Percentiles rank a stretch among this genome's conserved stretches.
phyloP scores from a whole-genome alignment of 1,140 invertebrate genomes.

The Agrilus planipennis region DNA sequence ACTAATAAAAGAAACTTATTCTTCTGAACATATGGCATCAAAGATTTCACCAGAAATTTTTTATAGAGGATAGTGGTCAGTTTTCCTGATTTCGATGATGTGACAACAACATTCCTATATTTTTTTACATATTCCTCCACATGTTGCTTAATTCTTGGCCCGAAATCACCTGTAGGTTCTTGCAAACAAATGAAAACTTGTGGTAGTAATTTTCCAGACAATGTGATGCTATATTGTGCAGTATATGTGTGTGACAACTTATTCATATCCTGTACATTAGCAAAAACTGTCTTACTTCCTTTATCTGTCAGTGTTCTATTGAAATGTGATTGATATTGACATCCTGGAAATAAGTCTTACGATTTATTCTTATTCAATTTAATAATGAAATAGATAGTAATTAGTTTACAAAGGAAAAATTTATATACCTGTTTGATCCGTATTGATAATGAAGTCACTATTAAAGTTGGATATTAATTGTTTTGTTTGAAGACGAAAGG shows the following conservation, averaged over 20 bases:
- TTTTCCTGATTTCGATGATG: constrained; percentile 12
- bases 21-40: constrained; percentile 12
- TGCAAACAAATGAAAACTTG: constrained; percentile 12
- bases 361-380: no score
- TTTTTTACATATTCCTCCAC: constrained; percentile 7
- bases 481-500: constrained; percentile 6
- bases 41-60: constrained; percentile 8
- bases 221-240: constrained; percentile 10
- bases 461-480: background rate
- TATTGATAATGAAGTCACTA: background rate
- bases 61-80: constrained; percentile 9
- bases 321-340: constrained; percentile 12
- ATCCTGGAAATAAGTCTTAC: constrained; percentile 1
- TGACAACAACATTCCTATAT: constrained; percentile 10
- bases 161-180: constrained; percentile 10
- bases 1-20: constrained; percentile 16
- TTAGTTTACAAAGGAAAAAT: background rate
- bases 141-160: constrained; percentile 10
- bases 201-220: constrained; percentile 13
- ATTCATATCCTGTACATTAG: constrained; percentile 10
- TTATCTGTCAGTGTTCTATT: constrained; percentile 11
- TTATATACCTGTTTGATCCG: background rate
- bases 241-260: constrained; percentile 12
- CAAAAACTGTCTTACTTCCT: constrained; percentile 11
- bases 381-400: background rate